Conservation (phyloP, 1,140 invertebrate species). For the Apolygus lucorum region DNA sequence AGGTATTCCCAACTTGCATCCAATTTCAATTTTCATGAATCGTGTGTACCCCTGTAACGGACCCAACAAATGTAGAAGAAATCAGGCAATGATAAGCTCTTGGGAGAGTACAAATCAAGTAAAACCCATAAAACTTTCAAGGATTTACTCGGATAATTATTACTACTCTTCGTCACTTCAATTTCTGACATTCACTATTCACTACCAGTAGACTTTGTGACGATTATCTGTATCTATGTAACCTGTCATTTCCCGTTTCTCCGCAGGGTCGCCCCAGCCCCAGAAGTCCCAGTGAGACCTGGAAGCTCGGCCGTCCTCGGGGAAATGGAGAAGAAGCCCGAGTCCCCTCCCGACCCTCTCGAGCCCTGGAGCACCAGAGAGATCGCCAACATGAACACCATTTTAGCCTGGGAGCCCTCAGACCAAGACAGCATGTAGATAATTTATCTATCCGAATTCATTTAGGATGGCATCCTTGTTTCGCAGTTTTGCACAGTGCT, state of each 20-base stretch:
- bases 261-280: conserved; percentile 35
- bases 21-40: too few relatives aligned
- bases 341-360: conserved; percentile 51
- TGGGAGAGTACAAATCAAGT: too few relatives aligned
- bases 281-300: conserved; percentile 31
- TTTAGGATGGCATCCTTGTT: too few relatives aligned
- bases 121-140: too few relatives aligned
- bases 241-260: conserved; percentile 18
- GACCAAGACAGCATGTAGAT: conserved; percentile 37
- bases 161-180: not conserved
- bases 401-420: conserved; percentile 52
- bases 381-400: conserved; percentile 61
- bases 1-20: too few relatives aligned
- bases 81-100: too few relatives aligned
- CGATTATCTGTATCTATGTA: not conserved
- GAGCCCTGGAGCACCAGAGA: conserved; percentile 63
- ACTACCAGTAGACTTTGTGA: too few relatives aligned
- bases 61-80: too few relatives aligned
- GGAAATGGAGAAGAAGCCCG: conserved; percentile 33
- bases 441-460: too few relatives aligned
- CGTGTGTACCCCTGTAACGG: too few relatives aligned
- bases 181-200: not conserved
- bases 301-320: conserved; percentile 35
- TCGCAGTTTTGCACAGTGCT: too few relatives aligned
- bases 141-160: too few relatives aligned